Evolutionary conservation across 2,797 vertebrate species (phyloP), one percentile per base, ranked within the genome.

Genomic region (Phylloscopus collybita): DNA sequence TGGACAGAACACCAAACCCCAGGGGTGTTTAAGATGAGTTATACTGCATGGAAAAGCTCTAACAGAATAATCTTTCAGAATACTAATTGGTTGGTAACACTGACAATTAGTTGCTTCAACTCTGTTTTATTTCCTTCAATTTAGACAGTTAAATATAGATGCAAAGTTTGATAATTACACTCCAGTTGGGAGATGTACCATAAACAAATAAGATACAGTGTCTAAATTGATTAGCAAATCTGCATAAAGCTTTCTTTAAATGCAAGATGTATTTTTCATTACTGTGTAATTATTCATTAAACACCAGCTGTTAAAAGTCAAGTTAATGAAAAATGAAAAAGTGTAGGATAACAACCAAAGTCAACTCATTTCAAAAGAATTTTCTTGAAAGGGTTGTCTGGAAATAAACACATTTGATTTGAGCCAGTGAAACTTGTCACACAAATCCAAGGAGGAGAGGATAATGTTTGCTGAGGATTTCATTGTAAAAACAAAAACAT

Each of bases 221-320:
- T 80, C 78, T 92, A 80, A 92, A 86, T 54, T 92, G 88, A 92
- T 96, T 86, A 76, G 69, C 30, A 90, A 92, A 86, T 89, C 87
- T 94, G 60, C 81, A 94, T 51, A 83, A 88, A 93, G 30, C 73
- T 91, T 73, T 84, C 78, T 90, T 79, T 87, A 78, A 86, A 88
- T 86, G 69, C 69, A 81, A 93, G 80, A 73, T 90, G 78, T 90
- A 95, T 78, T 93, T 92, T 95, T 89, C 78, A 91, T 90, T 84
- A 57, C 90, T 85, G 72, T 57, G 62, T 59, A 91, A 93, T 93
- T 92, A 93, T 95, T 97, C 82, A 88, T 86, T 95, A 92, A 92
- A 92, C 3, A 6, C 89, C 93, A 93, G 93, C 93, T 96, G 96
- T 67, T 95, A 87, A 91, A 65, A 96, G 66, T 71, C 76, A 86